Conservation (phyloP, 2,797 vertebrate genomes). For the Cuculus canorus region DNA sequence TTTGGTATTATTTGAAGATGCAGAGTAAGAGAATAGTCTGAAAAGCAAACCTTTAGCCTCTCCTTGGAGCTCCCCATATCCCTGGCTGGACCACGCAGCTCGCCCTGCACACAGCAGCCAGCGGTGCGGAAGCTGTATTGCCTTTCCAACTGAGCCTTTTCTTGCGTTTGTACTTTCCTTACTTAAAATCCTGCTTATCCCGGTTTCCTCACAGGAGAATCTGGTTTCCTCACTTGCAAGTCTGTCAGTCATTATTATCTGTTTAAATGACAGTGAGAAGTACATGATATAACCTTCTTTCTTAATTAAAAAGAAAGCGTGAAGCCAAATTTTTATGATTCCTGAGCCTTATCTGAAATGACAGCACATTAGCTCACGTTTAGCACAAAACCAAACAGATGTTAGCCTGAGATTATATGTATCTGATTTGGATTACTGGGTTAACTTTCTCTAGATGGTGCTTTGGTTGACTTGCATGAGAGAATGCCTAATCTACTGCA, state of each 20-base stretch:
- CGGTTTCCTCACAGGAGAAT: background rate
- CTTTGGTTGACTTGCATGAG: background rate
- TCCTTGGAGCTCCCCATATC: background rate
- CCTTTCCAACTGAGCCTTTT: background rate
- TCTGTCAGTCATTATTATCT: too few species aligned
- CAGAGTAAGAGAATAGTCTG: too few species aligned
- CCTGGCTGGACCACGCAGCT: too few species aligned
- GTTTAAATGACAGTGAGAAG: too few species aligned
- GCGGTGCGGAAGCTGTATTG: background rate
- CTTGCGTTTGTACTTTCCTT: background rate
- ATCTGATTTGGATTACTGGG: background rate
- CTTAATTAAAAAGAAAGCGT: too few species aligned
- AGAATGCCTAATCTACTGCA: background rate
- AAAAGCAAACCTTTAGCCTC: too few species aligned
- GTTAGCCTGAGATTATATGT: background rate
- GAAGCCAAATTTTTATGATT: too few species aligned
- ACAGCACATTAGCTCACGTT: background rate
- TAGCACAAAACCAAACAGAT: background rate
- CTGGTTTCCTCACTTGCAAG: too few species aligned
- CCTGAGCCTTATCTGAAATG: background rate
- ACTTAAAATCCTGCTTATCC: background rate
- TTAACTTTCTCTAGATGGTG: background rate
- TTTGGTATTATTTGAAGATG: background rate
- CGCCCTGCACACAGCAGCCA: background rate
- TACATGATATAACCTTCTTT: too few species aligned